Base-by-base conservation (phyloP, 2,113 vertebrate genomes). In the Cisticola juncidis region DNA sequence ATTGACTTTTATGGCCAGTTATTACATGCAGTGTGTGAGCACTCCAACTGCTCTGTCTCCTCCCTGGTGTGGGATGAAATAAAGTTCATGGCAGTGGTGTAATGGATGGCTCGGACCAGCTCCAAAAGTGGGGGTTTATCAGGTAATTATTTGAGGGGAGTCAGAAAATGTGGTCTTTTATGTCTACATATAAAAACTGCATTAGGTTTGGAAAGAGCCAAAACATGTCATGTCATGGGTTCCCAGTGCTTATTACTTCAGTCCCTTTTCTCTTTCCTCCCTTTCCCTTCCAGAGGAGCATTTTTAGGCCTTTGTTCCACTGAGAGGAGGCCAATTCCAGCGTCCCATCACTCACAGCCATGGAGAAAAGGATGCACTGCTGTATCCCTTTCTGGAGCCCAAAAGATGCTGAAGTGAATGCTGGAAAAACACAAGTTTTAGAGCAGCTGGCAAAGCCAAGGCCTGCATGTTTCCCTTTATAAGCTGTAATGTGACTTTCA, bases 51-150 rank as follows among this genome's bases (percentile, higher is more conserved):
- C 92, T 95, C 65, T 69, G 58, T 85, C 71, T 88, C 89, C 86
- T 97, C 98, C 96, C 97, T 77, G 29, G 96, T 96, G 97, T 96
- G 86, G 83, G 97, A 97, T 96, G 96, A 98, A 97, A 95, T 90
- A 72, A 95, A 97, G 96, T 97, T 98, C 96, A 96, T 69, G 88
- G 91, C 94, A 95, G 44, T 4, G 6, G 90, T 77, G 91, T 88
- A 97, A 97, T 95, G 96, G 94, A 96, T 58, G 86, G 90, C 70
- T 97, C 38, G 4, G 96, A 96, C 90, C 85, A 97, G 70, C 95
- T 96, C 81, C 95, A 97, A 88, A 94, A 86, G 54, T 53, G n/a
- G 50, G 53, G 90, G 77, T 94, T 96, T 95, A 94, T 90, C 68
- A 61, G 81, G 91, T 95, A 96, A 97, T 94, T 94, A 95, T 94